phyloP scores from a whole-genome alignment of 2,797 vertebrate species.

The Aldrovandia affinis region DNA sequence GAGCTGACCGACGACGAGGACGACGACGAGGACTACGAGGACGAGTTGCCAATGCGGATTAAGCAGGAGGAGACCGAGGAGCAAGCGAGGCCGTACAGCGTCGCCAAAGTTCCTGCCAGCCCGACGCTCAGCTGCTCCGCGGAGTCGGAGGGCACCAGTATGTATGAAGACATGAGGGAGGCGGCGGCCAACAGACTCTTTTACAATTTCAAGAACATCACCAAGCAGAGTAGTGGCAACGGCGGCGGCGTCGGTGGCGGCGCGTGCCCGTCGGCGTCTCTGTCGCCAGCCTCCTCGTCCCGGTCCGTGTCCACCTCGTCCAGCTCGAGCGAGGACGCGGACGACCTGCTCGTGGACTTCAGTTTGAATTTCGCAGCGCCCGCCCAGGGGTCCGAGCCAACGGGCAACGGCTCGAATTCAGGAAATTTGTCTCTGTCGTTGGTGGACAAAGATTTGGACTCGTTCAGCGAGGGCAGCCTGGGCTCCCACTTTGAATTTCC shows the following conservation, averaged over 20 bases:
- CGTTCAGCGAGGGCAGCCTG: constrained; percentile 86
- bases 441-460: constrained; percentile 92
- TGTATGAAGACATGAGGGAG: constrained; percentile 80
- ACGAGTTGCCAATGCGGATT: constrained; percentile 67
- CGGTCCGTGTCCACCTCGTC: constrained; percentile 80
- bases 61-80: constrained; percentile 75
- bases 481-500: constrained; percentile 97
- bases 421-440: constrained; percentile 86
- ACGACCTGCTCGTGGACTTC: constrained; percentile 88
- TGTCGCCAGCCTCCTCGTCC: constrained; percentile 80
- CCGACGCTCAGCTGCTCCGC: constrained; percentile 80
- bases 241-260: too few species aligned
- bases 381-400: constrained; percentile 74
- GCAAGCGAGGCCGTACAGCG: constrained; percentile 72
- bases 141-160: constrained; percentile 81
- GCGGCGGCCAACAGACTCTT: constrained; percentile 73
- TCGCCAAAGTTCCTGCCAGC: constrained; percentile 81
- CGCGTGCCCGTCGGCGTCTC: constrained; percentile 69
- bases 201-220: constrained; percentile 95
- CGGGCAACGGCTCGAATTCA: constrained; percentile 74
- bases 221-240: constrained; percentile 84
- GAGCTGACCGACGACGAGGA: constrained; percentile 79
- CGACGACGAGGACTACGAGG: constrained; percentile 74
- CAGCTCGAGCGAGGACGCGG: constrained; percentile 79
- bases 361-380: constrained; percentile 85